Evolutionary conservation across 2,797 vertebrate species (phyloP).

Genomic region (Manis pentadactyla): DNA sequence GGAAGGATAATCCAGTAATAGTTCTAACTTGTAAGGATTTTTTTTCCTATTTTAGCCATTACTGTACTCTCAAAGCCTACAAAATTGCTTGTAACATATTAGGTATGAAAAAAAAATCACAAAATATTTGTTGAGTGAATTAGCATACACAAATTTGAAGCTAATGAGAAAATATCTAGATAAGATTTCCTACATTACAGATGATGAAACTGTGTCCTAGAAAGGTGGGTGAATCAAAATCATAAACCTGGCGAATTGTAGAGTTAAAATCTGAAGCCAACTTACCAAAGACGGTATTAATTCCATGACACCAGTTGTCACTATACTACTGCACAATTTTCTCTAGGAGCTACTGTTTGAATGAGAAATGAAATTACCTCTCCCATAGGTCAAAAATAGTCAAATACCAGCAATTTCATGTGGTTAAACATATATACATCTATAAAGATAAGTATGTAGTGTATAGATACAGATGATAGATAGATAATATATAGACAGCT

Average conservation of each 20-base stretch:
- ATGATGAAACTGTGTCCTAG: neutral
- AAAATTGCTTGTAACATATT: neutral
- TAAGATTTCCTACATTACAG: neutral
- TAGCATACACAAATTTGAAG: neutral
- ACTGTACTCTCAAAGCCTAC: neutral
- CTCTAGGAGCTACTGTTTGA: neutral
- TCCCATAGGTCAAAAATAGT: neutral
- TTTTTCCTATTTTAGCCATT: neutral
- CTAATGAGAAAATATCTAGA: neutral
- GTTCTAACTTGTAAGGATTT: neutral
- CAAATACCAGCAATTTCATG: neutral
- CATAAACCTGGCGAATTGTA: neutral
- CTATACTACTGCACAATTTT: neutral
- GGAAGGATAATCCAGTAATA: neutral
- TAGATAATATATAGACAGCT: neutral
- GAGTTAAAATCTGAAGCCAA: neutral
- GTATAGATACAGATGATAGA: neutral
- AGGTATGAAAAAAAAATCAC: neutral
- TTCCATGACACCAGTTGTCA: neutral
- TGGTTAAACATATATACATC: neutral
- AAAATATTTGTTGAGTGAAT: neutral
- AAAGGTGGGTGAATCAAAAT: neutral
- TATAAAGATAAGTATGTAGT: neutral
- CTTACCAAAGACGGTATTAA: neutral
- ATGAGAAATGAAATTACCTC: neutral